phyloP scores from a whole-genome alignment of 1,140 invertebrate genomes.

The Lanistes nyassanus region DNA sequence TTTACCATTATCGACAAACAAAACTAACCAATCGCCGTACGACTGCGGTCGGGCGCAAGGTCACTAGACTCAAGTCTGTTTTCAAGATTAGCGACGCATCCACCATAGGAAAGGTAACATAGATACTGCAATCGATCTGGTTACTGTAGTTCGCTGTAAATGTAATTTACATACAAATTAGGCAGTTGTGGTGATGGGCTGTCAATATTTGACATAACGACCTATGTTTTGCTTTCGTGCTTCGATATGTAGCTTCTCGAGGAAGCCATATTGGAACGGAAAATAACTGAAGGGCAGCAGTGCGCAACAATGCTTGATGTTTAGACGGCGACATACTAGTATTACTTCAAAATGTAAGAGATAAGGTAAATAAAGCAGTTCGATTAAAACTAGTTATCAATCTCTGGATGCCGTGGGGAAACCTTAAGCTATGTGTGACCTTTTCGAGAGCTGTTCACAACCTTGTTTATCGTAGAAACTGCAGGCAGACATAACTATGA shows the following conservation, averaged over 20 bases:
- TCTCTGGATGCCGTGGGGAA: background rate
- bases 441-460: background rate
- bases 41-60: background rate
- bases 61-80: conserved; percentile 27
- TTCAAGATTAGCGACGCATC: conserved; percentile 9
- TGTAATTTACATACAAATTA: background rate
- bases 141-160: background rate
- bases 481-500: too few relatives aligned
- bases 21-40: background rate
- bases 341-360: background rate
- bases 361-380: background rate
- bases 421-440: background rate
- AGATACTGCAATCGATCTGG: background rate
- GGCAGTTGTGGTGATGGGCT: too few relatives aligned
- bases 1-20: background rate
- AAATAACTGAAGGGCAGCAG: conserved; percentile 4
- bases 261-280: conserved; percentile 28
- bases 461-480: background rate
- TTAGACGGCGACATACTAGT: background rate
- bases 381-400: background rate
- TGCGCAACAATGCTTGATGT: background rate
- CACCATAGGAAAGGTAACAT: background rate
- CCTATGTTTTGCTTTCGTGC: background rate
- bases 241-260: background rate
- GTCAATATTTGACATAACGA: background rate